Conservation (phyloP, 2,888 invertebrate species). For the Cheilosia urbana region DNA sequence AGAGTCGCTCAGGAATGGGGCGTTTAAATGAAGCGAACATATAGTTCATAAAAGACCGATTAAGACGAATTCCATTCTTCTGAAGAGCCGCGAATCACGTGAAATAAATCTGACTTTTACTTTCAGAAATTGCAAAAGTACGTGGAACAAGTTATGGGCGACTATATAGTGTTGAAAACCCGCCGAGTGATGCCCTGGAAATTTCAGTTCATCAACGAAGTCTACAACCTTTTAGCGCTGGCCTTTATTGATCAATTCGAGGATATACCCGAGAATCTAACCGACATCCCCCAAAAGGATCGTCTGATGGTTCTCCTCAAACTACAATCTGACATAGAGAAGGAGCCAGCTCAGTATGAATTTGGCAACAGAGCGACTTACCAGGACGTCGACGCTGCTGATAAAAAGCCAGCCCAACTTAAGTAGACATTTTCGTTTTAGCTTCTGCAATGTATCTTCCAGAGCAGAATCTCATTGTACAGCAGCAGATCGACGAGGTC, state of each 20-base stretch:
- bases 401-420: not conserved
- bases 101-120: not conserved
- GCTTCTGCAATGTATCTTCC: not conserved
- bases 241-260: conserved; percentile 74
- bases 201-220: conserved; percentile 78
- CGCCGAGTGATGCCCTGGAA: conserved; percentile 78
- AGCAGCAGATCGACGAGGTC: not conserved
- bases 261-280: not conserved
- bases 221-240: conserved; percentile 78
- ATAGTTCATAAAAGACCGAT: too few relatives aligned
- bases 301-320: conserved; percentile 4
- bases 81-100: too few relatives aligned
- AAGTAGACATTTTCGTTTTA: not conserved
- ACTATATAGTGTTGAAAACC: conserved; percentile 78
- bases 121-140: conserved; percentile 75
- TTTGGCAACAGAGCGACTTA: conserved; percentile 26
- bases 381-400: not conserved
- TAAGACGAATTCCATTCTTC: too few relatives aligned
- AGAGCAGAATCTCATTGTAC: not conserved
- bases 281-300: not conserved
- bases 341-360: not conserved
- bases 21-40: too few relatives aligned
- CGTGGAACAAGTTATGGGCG: conserved; percentile 77
- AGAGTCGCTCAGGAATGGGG: not conserved
- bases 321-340: not conserved